Conservation (phyloP, 1,140 invertebrate genomes). For the Platorchestia sp. region DNA sequence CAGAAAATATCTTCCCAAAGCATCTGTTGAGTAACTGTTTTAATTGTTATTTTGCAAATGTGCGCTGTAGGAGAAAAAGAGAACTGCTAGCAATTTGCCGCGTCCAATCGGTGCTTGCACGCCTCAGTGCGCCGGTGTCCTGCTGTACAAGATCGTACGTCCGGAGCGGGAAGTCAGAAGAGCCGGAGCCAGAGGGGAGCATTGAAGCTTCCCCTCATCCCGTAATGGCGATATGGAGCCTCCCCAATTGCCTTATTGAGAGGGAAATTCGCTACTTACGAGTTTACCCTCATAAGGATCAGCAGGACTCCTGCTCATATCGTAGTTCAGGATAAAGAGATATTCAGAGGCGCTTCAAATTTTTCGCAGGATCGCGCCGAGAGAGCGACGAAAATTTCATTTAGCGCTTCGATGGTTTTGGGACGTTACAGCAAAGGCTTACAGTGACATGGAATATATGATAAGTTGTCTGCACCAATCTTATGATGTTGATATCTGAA, state of each 20-base stretch:
- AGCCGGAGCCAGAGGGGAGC: not conserved
- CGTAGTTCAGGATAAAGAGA: constrained; percentile 37
- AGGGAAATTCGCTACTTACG: constrained; percentile 51
- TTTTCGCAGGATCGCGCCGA: not conserved
- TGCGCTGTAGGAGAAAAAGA: not conserved
- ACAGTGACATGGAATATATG: not conserved
- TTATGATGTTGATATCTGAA: not conserved
- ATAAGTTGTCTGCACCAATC: not conserved
- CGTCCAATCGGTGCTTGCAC: not conserved
- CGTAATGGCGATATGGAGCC: constrained; percentile 37
- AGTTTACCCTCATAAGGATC: constrained; percentile 49
- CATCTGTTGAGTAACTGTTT: not conserved
- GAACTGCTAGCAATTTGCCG: not conserved
- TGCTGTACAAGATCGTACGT: not conserved
- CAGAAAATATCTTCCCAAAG: not conserved
- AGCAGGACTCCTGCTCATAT: constrained; percentile 13
- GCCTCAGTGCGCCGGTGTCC: not conserved
- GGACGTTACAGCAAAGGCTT: not conserved
- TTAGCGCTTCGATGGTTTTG: not conserved
- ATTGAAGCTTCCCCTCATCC: not conserved
- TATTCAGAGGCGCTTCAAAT: constrained; percentile 6
- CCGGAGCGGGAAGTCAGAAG: constrained; percentile 9
- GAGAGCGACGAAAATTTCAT: not conserved
- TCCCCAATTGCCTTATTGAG: constrained; percentile 40
- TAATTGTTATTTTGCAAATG: not conserved